Evolutionary conservation across 1,140 invertebrate species (phyloP), one percentile per base, ranked within the genome.

Genomic region (Drosophila elegans): DNA sequence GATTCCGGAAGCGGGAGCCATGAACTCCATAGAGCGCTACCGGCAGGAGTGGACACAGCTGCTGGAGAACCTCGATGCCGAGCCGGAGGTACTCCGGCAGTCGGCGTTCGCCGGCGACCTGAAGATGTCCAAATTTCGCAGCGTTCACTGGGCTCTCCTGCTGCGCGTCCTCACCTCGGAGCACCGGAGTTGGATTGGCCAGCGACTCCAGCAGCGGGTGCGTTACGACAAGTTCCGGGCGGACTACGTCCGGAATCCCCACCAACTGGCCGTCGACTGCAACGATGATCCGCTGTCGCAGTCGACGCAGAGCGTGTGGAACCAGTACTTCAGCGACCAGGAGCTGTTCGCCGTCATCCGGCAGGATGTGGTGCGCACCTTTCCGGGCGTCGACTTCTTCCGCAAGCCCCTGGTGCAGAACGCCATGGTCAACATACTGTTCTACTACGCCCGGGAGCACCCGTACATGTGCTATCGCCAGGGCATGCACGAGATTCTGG

Each of bases 401-500:
- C 94, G 96, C 60, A 94, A 94, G 7, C 93, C 94, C 41, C 74
- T 93, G 5, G 94, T 97, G 21, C 95, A 96, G 84, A 94, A 95
- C 73, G 91, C 95, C 29, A 96, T 97, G 96, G 80, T 80, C 1
- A 93, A 93, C 71, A 92, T 93, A 25, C 48, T 92, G 0, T 96
- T 96, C 91, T 94, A 95, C 84, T 97, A 96, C 93, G 95, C 96
- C 2, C 94, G 96, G 42, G 93, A 96, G 55, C 95, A 96, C 92
- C 93, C 96, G 0, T 93, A 94, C 27, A 93, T 97, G 60, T 95
- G 95, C 27, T 97, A 97, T 88, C 93, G 95, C 67, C 96, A 97
- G 93, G 96, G 96, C n/a, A 97, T 97, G 96, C 96, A 97, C 92
- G 96, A 97, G 91, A 94, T 97, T 54, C 91, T 97, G 52, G 96